These are phyloP conservation scores for Parazoanthus darwini DNA, from an alignment of 92 coral and sea anemone species.

Conservation along the genomic window DNA sequence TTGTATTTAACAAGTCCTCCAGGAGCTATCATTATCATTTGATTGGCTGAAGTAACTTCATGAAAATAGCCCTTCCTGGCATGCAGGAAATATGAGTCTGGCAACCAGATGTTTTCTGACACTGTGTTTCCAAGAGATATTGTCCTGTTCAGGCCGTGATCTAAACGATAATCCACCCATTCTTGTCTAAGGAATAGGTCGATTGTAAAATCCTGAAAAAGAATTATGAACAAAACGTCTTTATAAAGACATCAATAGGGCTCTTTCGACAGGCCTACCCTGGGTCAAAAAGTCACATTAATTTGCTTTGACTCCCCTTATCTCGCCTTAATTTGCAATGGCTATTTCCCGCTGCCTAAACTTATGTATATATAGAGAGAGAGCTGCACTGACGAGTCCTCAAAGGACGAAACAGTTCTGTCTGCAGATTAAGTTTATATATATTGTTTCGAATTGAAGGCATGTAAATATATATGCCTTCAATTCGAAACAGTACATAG, in stretches of 20 bases:
- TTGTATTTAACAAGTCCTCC: constrained; percentile 62
- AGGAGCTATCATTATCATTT: constrained; percentile 66
- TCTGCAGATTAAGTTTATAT: too few species aligned
- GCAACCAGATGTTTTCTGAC: constrained; percentile 62
- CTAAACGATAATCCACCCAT: constrained; percentile 69
- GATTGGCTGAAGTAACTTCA: constrained; percentile 63
- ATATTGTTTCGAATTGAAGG: too few species aligned
- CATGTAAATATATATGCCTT: too few species aligned
- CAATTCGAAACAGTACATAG: too few species aligned
- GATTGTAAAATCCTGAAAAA: constrained; percentile 63
- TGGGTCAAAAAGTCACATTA: too few species aligned
- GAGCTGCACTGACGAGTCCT: too few species aligned
- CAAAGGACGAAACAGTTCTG: too few species aligned
- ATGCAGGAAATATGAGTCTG: constrained; percentile 73
- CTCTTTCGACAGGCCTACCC: too few species aligned
- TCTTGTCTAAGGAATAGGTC: constrained; percentile 75
- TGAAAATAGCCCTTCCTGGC: constrained; percentile 70
- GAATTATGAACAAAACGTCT: not conserved
- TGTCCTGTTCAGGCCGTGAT: constrained; percentile 57
- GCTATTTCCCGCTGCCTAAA: too few species aligned
- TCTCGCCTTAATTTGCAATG: too few species aligned
- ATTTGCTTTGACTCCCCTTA: too few species aligned
- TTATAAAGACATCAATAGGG: not conserved
- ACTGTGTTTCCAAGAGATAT: constrained; percentile 52
- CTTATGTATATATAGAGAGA: too few species aligned